A percentile compares a stretch with the other conserved stretches of the same genome.
phyloP scores from a whole-genome alignment of 2,113 vertebrate species.

The Xyrauchen texanus region DNA sequence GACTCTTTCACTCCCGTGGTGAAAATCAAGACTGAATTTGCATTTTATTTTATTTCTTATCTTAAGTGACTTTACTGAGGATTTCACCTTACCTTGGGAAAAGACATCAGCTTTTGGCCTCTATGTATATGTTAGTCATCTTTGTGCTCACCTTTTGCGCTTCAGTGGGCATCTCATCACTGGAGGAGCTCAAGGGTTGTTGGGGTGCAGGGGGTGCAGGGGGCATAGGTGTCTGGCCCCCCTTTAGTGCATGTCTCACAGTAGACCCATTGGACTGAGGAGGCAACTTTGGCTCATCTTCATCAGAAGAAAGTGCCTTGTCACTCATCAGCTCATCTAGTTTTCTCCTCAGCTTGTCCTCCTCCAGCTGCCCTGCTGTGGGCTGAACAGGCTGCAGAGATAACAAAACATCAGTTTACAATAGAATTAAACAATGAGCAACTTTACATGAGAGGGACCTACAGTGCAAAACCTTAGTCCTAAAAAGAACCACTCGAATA shows the following conservation, averaged over 20 bases:
- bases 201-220: constrained; percentile 21
- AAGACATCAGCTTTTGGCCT: background rate
- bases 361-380: constrained; percentile 69
- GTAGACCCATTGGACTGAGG: constrained; percentile 22
- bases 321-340: constrained; percentile 86
- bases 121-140: background rate
- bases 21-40: too few species aligned
- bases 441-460: background rate
- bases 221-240: constrained; percentile 16
- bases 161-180: constrained; percentile 64
- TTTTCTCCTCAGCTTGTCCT: constrained; percentile 83
- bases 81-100: background rate
- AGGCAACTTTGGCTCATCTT: constrained; percentile 69
- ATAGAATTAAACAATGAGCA: background rate
- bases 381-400: constrained; percentile 47
- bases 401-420: background rate
- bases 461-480: background rate
- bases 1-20: too few species aligned
- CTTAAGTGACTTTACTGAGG: too few species aligned
- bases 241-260: background rate
- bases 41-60: too few species aligned
- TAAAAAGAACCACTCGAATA: background rate
- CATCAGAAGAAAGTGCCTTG: constrained; percentile 81
- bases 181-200: constrained; percentile 67
- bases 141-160: constrained; percentile 75